Percentiles rank a stretch among this genome's conserved stretches.
phyloP scores from a whole-genome alignment of 1,140 invertebrate species.

The Spodoptera frugiperda region DNA sequence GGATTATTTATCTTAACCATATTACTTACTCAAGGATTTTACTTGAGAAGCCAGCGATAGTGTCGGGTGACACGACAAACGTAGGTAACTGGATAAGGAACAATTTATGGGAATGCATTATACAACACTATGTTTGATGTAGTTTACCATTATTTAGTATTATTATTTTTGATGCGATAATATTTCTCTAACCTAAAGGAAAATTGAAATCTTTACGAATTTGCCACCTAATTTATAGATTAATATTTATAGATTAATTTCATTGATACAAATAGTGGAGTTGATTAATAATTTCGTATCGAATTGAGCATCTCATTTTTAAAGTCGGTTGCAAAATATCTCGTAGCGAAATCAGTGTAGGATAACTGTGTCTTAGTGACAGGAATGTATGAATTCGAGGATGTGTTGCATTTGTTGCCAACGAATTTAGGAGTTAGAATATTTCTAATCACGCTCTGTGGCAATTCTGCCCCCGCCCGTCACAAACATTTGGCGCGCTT shows the following conservation, averaged over 20 bases:
- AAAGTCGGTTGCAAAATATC: no score
- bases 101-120: conserved; percentile 14
- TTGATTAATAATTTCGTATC: no score
- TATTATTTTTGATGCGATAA: no score
- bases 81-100: not conserved
- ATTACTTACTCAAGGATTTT: conserved; percentile 25
- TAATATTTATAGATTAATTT: no score
- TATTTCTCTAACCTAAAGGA: no score
- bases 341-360: no score
- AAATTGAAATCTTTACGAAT: no score
- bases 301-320: no score
- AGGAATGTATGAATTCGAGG: not conserved
- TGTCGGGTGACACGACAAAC: conserved; percentile 3
- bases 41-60: conserved; percentile 20
- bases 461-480: conserved; percentile 68
- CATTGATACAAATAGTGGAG: no score
- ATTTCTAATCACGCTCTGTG: conserved; percentile 74
- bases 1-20: conserved; percentile 32
- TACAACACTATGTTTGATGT: not conserved
- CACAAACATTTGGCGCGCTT: conserved; percentile 76
- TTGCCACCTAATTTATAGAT: no score
- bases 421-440: conserved; percentile 48
- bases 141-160: no score
- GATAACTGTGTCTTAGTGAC: no score
- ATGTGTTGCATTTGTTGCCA: not conserved